Evolutionary conservation across 2,797 vertebrate genomes (phyloP).

Genomic region (Peromyscus nudipes): DNA sequence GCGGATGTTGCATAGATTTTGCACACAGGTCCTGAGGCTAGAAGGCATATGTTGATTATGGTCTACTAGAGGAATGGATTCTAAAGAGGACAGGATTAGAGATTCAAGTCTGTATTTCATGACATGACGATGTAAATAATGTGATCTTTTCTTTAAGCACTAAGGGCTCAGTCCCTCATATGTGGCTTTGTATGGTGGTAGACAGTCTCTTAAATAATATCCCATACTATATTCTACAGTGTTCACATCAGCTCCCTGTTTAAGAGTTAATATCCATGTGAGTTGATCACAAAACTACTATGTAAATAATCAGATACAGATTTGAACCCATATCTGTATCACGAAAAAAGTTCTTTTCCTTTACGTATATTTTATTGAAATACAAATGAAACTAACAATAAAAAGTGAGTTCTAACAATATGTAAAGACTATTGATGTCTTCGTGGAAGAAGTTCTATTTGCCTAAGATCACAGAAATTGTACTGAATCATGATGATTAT

Average conservation of each 20-base stretch:
- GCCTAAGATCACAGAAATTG: neutral
- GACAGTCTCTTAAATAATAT: neutral
- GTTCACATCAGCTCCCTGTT: neutral
- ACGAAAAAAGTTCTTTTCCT: neutral
- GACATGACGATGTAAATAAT: too few relatives aligned
- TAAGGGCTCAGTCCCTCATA: too few relatives aligned
- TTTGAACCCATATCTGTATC: neutral
- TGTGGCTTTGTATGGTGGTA: neutral
- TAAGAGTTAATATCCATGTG: neutral
- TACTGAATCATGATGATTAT: neutral
- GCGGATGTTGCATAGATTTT: neutral
- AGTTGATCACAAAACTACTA: neutral
- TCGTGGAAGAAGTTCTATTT: neutral
- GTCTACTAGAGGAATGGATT: neutral
- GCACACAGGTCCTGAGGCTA: neutral
- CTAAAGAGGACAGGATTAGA: neutral
- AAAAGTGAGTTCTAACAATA: neutral
- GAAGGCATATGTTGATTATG: neutral
- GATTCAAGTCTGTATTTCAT: neutral
- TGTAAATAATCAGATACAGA: neutral
- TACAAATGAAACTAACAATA: neutral
- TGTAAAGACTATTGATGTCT: too few relatives aligned
- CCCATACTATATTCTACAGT: neutral
- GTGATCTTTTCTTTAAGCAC: neutral
- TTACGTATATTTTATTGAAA: neutral